Evolutionary conservation across 2,113 vertebrate genomes (phyloP), one percentile per base, ranked within the genome.

Genomic region (Peromyscus californicus): DNA sequence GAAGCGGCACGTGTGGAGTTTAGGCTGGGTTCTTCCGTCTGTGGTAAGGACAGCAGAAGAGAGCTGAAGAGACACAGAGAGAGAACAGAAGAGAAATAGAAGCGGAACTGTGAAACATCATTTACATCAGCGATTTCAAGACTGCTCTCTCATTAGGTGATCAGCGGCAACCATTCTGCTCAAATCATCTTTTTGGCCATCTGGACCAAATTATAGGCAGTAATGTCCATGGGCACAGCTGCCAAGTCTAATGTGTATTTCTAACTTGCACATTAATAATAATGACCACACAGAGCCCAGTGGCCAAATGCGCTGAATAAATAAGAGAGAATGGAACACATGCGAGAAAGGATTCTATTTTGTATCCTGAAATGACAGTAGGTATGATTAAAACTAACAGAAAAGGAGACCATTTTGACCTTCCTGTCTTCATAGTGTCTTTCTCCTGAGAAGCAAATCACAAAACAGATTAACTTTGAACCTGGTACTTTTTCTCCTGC

Each of bases 141-240:
- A 29, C 74, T 95, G 13, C 42, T 79, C 78, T 85, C 84, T 96
- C 86, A 93, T 91, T 94, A 94, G 61, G 61, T 93, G 86, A 51
- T 97, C 91, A 96, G 94, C 85, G 90, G 95, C 92, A 96, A 33
- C 78, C 84, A 11, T 83, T 91, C 85, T 95, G 90, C 95, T 91
- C 78, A 95, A 91, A 90, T 94, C 78, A 94, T 97, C 93, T 79
- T 89, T 95, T 91, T 89, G 89, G 26, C 97, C 97, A 96, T 95
- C 85, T 97, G 97, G 93, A 84, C 78, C 89, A 96, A 70, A 96
- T 97, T 97, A 91, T 84, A 87, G 96, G 93, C 86, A 91, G 83
- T 88, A 95, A 95, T 97, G 74, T 79, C 82, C 78, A 91, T 89
- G 93, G 78, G 57, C 91, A 93, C 97, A 98, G 95, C 94, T 96